These are phyloP conservation scores for Latrodectus geometricus DNA, from an alignment of 1,140 invertebrate genomes.

Conservation along the genomic window DNA sequence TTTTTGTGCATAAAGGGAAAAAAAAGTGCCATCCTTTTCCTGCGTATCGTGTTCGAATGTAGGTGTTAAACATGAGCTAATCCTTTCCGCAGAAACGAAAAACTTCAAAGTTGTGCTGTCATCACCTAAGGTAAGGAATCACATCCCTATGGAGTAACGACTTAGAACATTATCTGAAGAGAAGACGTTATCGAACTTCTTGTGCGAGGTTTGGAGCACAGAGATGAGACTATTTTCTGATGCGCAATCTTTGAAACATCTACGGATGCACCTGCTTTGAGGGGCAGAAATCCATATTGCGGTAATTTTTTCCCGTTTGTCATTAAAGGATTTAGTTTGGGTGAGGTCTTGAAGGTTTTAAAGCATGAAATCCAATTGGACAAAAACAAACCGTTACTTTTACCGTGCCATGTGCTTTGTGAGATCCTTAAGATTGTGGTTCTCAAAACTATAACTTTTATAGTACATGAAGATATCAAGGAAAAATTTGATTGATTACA, in stretches of 20 bases:
- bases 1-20: neutral
- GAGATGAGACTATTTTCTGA: neutral
- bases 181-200: neutral
- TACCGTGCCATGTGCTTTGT: too few species aligned
- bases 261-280: neutral
- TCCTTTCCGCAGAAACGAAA: constrained; percentile 27
- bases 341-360: too few species aligned
- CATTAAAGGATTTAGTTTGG: too few species aligned
- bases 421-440: too few species aligned
- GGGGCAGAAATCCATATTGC: constrained; percentile 16
- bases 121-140: neutral
- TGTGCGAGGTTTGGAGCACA: neutral
- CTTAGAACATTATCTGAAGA: neutral
- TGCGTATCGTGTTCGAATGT: constrained; percentile 18
- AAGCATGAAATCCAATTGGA: too few species aligned
- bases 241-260: neutral
- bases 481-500: too few species aligned
- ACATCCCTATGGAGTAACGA: neutral
- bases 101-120: constrained; percentile 1
- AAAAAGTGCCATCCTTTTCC: neutral
- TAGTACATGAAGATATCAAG: too few species aligned
- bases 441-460: too few species aligned
- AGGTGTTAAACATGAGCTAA: constrained; percentile 38
- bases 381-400: too few species aligned
- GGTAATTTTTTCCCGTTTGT: too few species aligned